These are phyloP conservation scores for Crocidura indochinensis DNA, from an alignment of 2,797 vertebrate species.

Conservation along the genomic window DNA sequence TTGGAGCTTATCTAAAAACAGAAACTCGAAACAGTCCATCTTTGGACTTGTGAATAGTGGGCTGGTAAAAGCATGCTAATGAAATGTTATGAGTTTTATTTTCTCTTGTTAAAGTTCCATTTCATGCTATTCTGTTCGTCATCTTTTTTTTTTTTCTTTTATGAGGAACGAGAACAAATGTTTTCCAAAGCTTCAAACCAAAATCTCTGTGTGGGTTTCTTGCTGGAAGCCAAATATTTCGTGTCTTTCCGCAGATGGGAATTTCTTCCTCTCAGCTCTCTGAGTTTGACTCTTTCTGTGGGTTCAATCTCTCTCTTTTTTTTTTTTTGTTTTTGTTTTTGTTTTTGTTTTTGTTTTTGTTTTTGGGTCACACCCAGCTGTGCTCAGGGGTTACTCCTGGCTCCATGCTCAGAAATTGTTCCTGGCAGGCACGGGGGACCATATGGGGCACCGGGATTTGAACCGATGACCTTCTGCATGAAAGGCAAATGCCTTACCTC, in stretches of 20 bases:
- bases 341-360: too few species aligned
- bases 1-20: slow-evolving; percentile 18
- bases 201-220: slow-evolving; percentile 78
- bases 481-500: too few species aligned
- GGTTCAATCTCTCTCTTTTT: too few species aligned
- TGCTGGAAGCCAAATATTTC: slow-evolving; percentile 54
- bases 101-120: slow-evolving; percentile 81
- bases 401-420: too few species aligned
- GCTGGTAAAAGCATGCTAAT: slow-evolving; percentile 72
- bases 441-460: too few species aligned
- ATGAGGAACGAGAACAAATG: slow-evolving; percentile 83
- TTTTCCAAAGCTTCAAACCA: slow-evolving; percentile 81
- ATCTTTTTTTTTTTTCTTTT: slow-evolving; percentile 58
- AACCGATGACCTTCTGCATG: too few species aligned
- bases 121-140: slow-evolving; percentile 79
- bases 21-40: slow-evolving; percentile 42
- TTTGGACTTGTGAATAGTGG: slow-evolving; percentile 25
- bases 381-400: too few species aligned
- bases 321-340: too few species aligned
- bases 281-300: too few species aligned
- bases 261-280: background rate
- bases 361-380: too few species aligned
- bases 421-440: too few species aligned
- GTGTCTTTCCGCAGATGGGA: slow-evolving; percentile 63
- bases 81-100: slow-evolving; percentile 75